Evolutionary conservation across 1,140 invertebrate genomes (phyloP), one percentile per base, ranked within the genome.

Genomic region (Drosophila rhopaloa): DNA sequence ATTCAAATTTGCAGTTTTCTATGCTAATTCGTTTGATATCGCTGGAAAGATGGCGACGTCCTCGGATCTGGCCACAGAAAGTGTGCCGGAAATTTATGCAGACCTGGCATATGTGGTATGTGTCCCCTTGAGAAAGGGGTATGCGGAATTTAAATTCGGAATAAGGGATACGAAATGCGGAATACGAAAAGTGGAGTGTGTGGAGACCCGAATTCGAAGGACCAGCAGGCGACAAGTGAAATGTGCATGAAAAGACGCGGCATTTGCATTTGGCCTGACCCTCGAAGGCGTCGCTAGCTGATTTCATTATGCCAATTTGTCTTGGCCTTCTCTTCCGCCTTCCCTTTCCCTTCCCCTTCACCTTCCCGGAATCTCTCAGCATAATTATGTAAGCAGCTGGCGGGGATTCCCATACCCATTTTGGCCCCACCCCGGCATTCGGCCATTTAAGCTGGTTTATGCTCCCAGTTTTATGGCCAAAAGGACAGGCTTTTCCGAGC

Each of bases 1-100:
- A 90, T 90, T 90, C 86, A 90, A 90, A 90, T 90, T 90, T 90
- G 79, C 78, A 86, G 86, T 90, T 90, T 90, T 80, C 86, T 90
- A 90, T 90, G 86, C 86, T 86, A 90, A 90, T 90, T 90, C 86
- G 76, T 68, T 61, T 74, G 71, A 79, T 82, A 82, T 72, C 65
- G 79, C 59, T 40, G 43, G 61, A 62, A 85, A 81, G 50, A 53
- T 37, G 32, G 9, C 9, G 14, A 32, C 16, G 14, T 11, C 37
- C 59, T 59, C 24, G 19, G 10, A 10, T 57, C 59, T 35, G 41
- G 59, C 43, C 56, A 61, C 73, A 62, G 60, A 81, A 81, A 81
- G 76, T 71, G 59, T 76, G 76, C 56, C 48, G 67, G 63, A 79
- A 82, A 83, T 71, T 83, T 82, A 82, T 82, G 80, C 80, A 79